phyloP scores from a whole-genome alignment of 2,113 vertebrate genomes.

The Globicephala melas region DNA sequence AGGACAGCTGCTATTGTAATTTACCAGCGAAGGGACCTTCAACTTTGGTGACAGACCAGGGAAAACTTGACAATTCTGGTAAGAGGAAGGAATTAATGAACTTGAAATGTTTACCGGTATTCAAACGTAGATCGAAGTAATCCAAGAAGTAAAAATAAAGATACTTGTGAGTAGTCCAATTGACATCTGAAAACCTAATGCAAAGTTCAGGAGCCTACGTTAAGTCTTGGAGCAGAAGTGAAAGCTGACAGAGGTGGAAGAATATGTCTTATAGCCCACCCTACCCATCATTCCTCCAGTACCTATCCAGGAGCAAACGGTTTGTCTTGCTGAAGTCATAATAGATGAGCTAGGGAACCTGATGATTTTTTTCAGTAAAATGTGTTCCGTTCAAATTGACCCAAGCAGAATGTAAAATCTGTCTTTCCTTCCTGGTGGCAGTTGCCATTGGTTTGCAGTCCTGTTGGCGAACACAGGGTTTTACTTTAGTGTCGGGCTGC shows the following conservation, averaged over 20 bases:
- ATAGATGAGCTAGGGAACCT: no score
- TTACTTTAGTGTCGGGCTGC: no score
- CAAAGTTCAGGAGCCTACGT: background rate
- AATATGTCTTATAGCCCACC: rapidly evolving
- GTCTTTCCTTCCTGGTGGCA: rapidly evolving
- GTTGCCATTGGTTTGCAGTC: background rate
- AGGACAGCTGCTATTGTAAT: background rate
- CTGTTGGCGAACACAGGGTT: background rate
- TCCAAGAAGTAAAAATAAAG: background rate
- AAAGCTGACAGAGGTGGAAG: background rate
- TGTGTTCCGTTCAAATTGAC: background rate
- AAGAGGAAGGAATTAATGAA: background rate
- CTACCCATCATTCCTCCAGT: rapidly evolving
- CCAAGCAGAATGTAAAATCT: background rate
- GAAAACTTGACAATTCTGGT: background rate
- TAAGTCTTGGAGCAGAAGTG: no score
- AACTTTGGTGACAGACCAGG: background rate
- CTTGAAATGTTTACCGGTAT: background rate
- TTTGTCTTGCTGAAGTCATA: background rate
- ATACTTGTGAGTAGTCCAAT: rapidly evolving
- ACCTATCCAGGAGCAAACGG: background rate
- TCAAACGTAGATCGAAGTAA: background rate
- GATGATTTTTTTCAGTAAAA: background rate
- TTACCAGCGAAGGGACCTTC: background rate
- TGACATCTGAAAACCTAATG: background rate